Evolutionary conservation across 35 echinoderm and acorn worm genomes (phyloP), one percentile per base, ranked within the genome.

Genomic region (Acanthaster planci): DNA sequence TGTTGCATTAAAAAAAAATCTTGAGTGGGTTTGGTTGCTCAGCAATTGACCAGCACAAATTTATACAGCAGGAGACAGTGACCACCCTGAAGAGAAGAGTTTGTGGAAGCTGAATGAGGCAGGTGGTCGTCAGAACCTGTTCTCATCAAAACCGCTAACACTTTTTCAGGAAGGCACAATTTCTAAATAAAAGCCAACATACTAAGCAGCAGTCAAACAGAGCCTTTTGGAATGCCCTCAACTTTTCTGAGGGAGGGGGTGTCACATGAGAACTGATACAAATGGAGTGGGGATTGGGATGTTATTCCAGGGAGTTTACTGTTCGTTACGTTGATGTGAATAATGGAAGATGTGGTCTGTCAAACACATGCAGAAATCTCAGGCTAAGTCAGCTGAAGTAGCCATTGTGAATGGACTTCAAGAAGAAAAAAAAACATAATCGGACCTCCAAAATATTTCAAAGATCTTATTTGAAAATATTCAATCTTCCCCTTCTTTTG

Each of bases 41-140:
- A 72, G 34, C 64, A 72, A 72, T 15, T 72, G 29, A 72, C 64
- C 22, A 72, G 34, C 64, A 29, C 64, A 72, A 0, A 72, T 72
- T 72, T 72, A 72, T 72, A 19, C 64, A 72, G 64, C 34, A 26
- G 12, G 64, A 19, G 23, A 72, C 34, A 72, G 10, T 14, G 30
- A 26, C 64, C 26, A 72, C 34, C 64, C 23, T 14, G 4, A 12
- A 12, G 42, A 72, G 23, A 14, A 72, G 64, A 72, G 42, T 6
- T 47, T 47, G 42, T 47, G 42, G 42, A 4, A 47, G 42, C 42
- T 21, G 64, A 72, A 21, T 29, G 34, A 72, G 42, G 23, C 64
- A 72, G 64, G 64, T 72, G 64, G 64, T 23, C 34, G 19, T 26
- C 64, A 72, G 64, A 72, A 31, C 30, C 64, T 72, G 64, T 72